A percentile compares a stretch with the other conserved stretches of the same genome.
Evolutionary conservation across 2,797 vertebrate genomes (phyloP).

Genomic region (Etheostoma perlongum): DNA sequence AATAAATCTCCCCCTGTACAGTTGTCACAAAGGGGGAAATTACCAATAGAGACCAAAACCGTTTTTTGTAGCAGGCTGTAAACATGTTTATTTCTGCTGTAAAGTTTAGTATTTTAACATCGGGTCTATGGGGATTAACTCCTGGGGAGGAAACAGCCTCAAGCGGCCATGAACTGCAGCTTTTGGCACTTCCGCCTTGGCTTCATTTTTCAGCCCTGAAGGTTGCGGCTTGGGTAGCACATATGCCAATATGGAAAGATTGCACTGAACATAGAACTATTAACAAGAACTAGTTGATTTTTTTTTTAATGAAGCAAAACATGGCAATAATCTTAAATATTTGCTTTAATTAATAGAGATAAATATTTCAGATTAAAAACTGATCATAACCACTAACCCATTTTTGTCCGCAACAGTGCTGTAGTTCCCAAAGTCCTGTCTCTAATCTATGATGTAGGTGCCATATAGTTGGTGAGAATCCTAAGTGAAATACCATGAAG

Average conservation of each 20-base stretch:
- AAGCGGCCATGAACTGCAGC: too few species aligned
- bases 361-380: not conserved
- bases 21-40: too few species aligned
- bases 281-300: not conserved
- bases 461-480: conserved; percentile 8
- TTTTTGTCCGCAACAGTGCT: not conserved
- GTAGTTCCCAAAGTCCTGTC: not conserved
- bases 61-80: too few species aligned
- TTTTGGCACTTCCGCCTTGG: too few species aligned
- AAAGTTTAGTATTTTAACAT: too few species aligned
- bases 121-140: too few species aligned
- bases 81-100: too few species aligned
- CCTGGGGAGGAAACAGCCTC: too few species aligned
- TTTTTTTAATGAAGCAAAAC: not conserved
- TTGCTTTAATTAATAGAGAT: not conserved
- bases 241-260: not conserved
- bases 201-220: too few species aligned
- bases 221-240: too few species aligned
- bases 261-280: not conserved
- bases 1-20: too few species aligned
- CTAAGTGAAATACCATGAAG: conserved; percentile 25
- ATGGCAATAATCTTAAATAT: not conserved
- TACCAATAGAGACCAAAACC: too few species aligned
- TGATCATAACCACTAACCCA: not conserved
- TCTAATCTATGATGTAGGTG: not conserved